Percentiles rank a stretch among this genome's conserved stretches.
phyloP scores from a whole-genome alignment of 2,888 invertebrate species.

The Oligia fasciuncula region DNA sequence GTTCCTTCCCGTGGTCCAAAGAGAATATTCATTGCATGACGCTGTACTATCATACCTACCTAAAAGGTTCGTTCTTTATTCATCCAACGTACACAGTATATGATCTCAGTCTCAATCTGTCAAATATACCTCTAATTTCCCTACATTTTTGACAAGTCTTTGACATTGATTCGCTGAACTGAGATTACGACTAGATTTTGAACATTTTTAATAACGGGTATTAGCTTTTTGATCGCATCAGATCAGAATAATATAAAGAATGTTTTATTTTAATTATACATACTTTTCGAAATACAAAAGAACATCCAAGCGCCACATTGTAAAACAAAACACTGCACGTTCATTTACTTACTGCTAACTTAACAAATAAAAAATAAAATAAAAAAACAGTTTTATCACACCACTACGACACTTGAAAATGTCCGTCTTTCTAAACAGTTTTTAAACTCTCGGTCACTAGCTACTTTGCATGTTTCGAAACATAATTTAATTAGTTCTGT shows the following conservation, averaged over 20 bases:
- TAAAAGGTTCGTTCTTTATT: no score
- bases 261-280: neutral
- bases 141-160: no score
- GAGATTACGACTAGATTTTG: no score
- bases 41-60: no score
- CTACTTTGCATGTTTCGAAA: neutral
- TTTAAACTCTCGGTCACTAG: neutral
- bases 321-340: conserved; percentile 9
- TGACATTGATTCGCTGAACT: no score
- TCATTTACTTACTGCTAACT: neutral
- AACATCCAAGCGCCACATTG: conserved; percentile 37
- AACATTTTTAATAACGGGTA: no score
- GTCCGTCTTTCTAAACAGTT: neutral
- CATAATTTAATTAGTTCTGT: neutral
- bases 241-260: neutral
- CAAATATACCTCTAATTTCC: no score
- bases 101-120: no score
- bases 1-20: no score
- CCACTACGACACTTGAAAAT: conserved; percentile 1
- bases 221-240: neutral
- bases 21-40: no score
- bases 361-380: neutral
- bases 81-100: no score
- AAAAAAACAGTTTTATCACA: neutral
- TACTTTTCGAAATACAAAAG: conserved; percentile 32